Evolutionary conservation across 2,113 vertebrate genomes (phyloP), one percentile per base, ranked within the genome.

Genomic region (Clarias gariepinus): DNA sequence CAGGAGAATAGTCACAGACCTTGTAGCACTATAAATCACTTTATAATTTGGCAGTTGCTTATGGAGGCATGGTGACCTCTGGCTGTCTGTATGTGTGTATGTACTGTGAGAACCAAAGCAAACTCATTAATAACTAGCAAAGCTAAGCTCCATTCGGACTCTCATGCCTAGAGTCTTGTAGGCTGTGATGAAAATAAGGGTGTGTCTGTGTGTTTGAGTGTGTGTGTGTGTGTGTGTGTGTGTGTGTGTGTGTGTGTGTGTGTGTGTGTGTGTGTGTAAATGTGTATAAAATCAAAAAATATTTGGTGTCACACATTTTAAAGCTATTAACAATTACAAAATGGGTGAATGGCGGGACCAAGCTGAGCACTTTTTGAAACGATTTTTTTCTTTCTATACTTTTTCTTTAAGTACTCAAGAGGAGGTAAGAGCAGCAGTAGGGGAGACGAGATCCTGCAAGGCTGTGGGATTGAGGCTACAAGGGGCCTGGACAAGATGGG

Each of bases 21-120:
- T 30, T 21, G 61, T 64, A 12, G 10, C 0, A 11, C 74, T 85
- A 85, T 87, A 85, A 83, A 89, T 87, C 83, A 83, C 19, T 53
- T 19, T 28, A 52, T 73, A 69, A 61, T 64, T 73, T 63, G 68
- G 36, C 76, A 57, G 64, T 47, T 87, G 58, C 69, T 86, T 84
- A 78, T 83, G 25, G n/a, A 60, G 63, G 25, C 19, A 7, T 2
- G 36, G 69, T 71, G 64, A 52, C 74, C 69, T 53, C 36, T 61
- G 68, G 30, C 25, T 41, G 66, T 87, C 60, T 63, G 82, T 53
- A 68, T 60, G 61, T 60, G 77, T 81, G 57, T 57, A 12, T 63
- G 47, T 28, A 2, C 30, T 83, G 30, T 41, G 69, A 58, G 25
- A 73, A 85, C n/a, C 41, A 41, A 85, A 69, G 69, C 81, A 69